A percentile compares a stretch with the other conserved stretches of the same genome.
These are phyloP conservation scores for Hippocampus kuda DNA, from an alignment of 2,797 vertebrate species.

Conservation along the genomic window DNA sequence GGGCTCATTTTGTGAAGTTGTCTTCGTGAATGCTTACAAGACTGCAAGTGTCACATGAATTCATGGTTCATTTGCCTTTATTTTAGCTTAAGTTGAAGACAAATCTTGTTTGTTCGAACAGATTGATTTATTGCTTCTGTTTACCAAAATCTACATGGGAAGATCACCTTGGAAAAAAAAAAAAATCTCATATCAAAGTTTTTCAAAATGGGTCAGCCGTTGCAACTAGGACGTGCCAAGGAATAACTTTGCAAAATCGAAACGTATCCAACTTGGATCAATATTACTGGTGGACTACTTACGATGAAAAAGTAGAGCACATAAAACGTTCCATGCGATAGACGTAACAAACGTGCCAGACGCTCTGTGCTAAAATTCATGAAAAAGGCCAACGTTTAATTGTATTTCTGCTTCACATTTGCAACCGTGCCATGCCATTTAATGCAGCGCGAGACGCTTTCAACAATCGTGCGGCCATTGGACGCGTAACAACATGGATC, in stretches of 20 bases:
- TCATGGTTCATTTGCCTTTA: no score
- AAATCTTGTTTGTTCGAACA: no score
- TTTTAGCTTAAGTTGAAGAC: no score
- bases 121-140: no score
- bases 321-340: not conserved
- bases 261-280: not conserved
- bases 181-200: no score
- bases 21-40: no score
- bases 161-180: no score
- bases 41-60: no score
- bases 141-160: no score
- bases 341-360: not conserved
- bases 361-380: not conserved
- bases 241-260: not conserved
- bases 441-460: conserved; percentile 1
- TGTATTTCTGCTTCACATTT: conserved; percentile 7
- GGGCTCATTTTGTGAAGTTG: no score
- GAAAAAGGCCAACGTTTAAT: not conserved
- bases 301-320: not conserved
- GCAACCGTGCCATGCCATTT: conserved; percentile 2
- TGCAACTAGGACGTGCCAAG: not conserved
- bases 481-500: conserved; percentile 8
- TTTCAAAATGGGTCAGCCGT: no score
- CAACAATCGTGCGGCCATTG: not conserved
- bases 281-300: not conserved